phyloP scores from a whole-genome alignment of 2,797 vertebrate species.

The Paratrypauchen microcephalus region DNA sequence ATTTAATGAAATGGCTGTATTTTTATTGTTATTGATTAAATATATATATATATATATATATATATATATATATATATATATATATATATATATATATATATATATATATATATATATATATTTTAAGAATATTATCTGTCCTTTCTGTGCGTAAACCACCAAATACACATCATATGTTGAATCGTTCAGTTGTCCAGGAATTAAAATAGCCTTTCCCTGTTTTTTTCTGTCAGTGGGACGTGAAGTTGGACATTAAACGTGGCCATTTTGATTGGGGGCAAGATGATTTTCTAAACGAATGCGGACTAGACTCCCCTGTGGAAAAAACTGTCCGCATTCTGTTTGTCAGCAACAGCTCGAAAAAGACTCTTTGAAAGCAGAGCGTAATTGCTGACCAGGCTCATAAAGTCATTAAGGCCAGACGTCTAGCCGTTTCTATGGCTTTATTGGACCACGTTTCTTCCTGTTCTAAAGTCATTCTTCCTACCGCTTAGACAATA shows the following conservation, averaged over 20 bases:
- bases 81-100: too few relatives aligned
- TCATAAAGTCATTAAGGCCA: slow-evolving; percentile 99
- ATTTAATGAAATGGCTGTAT: background rate
- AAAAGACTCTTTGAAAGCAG: slow-evolving; percentile 89
- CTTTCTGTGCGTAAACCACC: background rate
- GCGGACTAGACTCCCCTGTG: slow-evolving; percentile 85
- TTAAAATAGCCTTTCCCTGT: slow-evolving; percentile 57
- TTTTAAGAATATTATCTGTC: background rate
- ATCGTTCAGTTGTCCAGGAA: slow-evolving; percentile 17
- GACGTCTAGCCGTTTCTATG: slow-evolving; percentile 97
- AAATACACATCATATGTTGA: slow-evolving; percentile 6
- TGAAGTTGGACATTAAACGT: slow-evolving; percentile 75
- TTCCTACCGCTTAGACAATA: slow-evolving; percentile 84
- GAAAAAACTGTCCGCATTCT: slow-evolving; percentile 85
- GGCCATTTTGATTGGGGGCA: slow-evolving; percentile 71
- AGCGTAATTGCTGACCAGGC: slow-evolving; percentile 80
- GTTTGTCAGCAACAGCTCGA: slow-evolving; percentile 81
- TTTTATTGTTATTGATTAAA: background rate
- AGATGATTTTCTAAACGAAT: slow-evolving; percentile 78
- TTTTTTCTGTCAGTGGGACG: slow-evolving; percentile 53
- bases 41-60: too few relatives aligned
- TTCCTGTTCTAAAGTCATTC: slow-evolving; percentile 97
- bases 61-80: too few relatives aligned
- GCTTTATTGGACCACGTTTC: slow-evolving; percentile 93
- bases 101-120: too few relatives aligned